Percentiles rank a stretch among this genome's conserved stretches.
phyloP scores from a whole-genome alignment of 2,888 invertebrate genomes.

The Sarcophaga subvicina region DNA sequence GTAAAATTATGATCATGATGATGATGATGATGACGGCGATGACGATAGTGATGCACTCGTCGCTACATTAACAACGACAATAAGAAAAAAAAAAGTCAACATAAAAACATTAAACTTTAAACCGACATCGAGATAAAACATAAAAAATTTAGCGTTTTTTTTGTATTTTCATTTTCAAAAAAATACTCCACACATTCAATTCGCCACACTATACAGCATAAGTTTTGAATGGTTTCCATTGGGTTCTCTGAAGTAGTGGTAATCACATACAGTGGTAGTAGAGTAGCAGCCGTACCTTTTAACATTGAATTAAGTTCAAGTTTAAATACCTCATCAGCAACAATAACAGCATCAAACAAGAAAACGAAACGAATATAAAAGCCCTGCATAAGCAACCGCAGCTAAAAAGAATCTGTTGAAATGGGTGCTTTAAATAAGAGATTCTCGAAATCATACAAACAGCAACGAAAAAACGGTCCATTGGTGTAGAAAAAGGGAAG shows the following conservation, averaged over 20 bases:
- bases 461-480: background rate
- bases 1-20: slow-evolving; percentile 62
- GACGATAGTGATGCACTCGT: slow-evolving; percentile 36
- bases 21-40: slow-evolving; percentile 6
- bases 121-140: slow-evolving; percentile 60
- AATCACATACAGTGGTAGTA: background rate
- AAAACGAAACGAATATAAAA: background rate
- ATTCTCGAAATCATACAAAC: background rate
- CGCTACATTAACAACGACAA: slow-evolving; percentile 7
- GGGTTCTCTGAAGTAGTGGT: background rate
- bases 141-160: slow-evolving; percentile 9
- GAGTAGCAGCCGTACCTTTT: slow-evolving; percentile 42
- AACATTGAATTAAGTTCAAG: slow-evolving; percentile 52
- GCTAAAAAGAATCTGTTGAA: slow-evolving; percentile 39
- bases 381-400: slow-evolving; percentile 27
- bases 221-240: slow-evolving; percentile 45
- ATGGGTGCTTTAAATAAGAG: slow-evolving; percentile 47
- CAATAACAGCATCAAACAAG: slow-evolving; percentile 34
- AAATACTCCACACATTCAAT: slow-evolving; percentile 73
- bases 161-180: slow-evolving; percentile 60
- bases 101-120: slow-evolving; percentile 46
- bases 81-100: background rate
- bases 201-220: slow-evolving; percentile 38
- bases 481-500: background rate
- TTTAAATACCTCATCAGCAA: slow-evolving; percentile 53